Base-by-base conservation (phyloP, 2,113 vertebrate genomes). In the Malurus melanocephalus region DNA sequence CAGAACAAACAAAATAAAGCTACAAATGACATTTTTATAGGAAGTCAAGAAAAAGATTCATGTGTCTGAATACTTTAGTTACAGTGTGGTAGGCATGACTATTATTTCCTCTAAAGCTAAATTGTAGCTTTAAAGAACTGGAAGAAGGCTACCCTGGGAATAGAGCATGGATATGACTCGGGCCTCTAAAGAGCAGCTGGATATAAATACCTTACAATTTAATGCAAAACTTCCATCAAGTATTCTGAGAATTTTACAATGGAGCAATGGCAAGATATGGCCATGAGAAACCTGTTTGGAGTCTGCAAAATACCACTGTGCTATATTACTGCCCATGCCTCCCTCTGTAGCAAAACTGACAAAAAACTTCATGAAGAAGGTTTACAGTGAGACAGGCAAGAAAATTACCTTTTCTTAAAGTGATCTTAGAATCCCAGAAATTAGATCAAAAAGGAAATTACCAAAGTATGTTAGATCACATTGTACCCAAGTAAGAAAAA, bases 1-100 rank as follows among this genome's bases (percentile, higher is more conserved):
- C 18, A 92, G 93, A 92, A 85, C 40, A 94, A 96, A 93, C 66
- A 94, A 92, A 93, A 92, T 85, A 84, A 88, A 92, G 46, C 32
- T 67, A 69, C 45, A 91, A 89, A 91, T 93, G 62, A 89, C 91
- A 92, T 89, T 91, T 95, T 96, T 95, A 94, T 93, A 79, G 73
- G 42, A 94, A 92, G 55, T 71, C 60, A 94, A 89, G 84, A 87
- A 87, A 82, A 89, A 95, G 88, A 96, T 95, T 94, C 82, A 94
- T 94, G 78, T 90, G 92, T 88, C 86, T 94, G 93, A 84, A 87
- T 93, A 92, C 76, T 94, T 94, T 87, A 95, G 90, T 80, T 94
- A 66, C 64, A 95, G 90, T 74, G 87, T 87, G 66, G 83, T 42
- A 90, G 80, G 80, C 80, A 94, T 77, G 88, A 88, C 69, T 76